Percentiles rank a stretch among this genome's conserved stretches.
phyloP scores from a whole-genome alignment of 1,140 invertebrate species.

The Nilaparvata lugens region DNA sequence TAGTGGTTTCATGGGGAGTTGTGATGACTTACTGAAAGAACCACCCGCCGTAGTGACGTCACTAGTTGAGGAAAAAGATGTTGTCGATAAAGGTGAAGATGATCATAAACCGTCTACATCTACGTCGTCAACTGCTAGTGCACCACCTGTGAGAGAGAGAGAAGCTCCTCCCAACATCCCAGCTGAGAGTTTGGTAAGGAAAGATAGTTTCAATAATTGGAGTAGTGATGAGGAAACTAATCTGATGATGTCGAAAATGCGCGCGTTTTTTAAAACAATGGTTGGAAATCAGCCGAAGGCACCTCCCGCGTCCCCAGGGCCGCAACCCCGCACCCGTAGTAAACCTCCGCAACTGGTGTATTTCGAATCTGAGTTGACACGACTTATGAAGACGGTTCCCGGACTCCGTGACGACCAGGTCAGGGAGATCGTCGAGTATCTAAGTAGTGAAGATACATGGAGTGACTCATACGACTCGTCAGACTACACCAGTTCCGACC shows the following conservation, averaged over 20 bases:
- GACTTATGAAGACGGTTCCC: constrained; percentile 85
- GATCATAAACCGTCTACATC: constrained; percentile 3
- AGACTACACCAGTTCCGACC: constrained; percentile 80
- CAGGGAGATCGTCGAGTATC: constrained; percentile 81
- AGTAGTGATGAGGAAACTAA: constrained; percentile 89
- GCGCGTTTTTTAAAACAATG: constrained; percentile 83
- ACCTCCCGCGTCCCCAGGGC: constrained; percentile 1
- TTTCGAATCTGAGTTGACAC: constrained; percentile 79
- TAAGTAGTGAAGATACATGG: constrained; percentile 86
- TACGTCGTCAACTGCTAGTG: constrained; percentile 29
- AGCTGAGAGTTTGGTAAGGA: constrained; percentile 50
- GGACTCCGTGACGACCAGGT: constrained; percentile 84
- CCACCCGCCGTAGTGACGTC: constrained; percentile 17
- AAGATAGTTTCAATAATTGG: constrained; percentile 89
- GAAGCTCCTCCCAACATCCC: background rate
- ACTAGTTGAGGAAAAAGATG: constrained; percentile 5
- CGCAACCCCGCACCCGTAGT: constrained; percentile 18
- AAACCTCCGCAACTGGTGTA: constrained; percentile 78
- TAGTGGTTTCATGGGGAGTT: constrained; percentile 79
- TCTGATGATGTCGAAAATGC: constrained; percentile 89
- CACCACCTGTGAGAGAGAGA: too few species aligned
- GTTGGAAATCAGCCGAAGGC: constrained; percentile 43
- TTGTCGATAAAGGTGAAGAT: constrained; percentile 13
- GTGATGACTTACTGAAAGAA: constrained; percentile 68
- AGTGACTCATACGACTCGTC: constrained; percentile 86